These are phyloP conservation scores for Patiria pectinifera DNA, from an alignment of 53 echinoderm and acorn worm genomes.

Conservation along the genomic window DNA sequence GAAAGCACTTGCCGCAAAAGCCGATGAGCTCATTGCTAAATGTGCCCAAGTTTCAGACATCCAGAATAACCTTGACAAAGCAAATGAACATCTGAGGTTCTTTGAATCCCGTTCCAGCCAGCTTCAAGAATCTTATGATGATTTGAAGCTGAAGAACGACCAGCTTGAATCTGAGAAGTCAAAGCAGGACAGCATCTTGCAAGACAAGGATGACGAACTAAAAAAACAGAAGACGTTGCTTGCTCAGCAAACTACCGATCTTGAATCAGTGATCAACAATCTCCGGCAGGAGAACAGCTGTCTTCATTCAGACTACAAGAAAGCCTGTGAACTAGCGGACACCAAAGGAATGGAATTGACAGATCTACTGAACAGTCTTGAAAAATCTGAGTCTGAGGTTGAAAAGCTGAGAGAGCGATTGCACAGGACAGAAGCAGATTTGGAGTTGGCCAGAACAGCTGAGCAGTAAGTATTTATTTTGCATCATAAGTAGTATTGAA, in stretches of 20 bases:
- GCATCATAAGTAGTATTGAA: not conserved
- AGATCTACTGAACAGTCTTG: constrained; percentile 82
- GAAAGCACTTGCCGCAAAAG: constrained; percentile 51
- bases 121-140: constrained; percentile 47
- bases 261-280: constrained; percentile 63
- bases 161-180: constrained; percentile 61
- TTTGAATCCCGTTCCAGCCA: constrained; percentile 41
- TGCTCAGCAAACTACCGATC: constrained; percentile 54
- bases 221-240: constrained; percentile 24
- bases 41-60: constrained; percentile 20
- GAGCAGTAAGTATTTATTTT: constrained; percentile 67
- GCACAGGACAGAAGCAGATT: constrained; percentile 68
- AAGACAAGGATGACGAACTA: constrained; percentile 51
- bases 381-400: constrained; percentile 76
- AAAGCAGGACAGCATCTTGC: constrained; percentile 45
- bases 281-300: constrained; percentile 72
- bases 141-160: constrained; percentile 65
- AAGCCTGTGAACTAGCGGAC: constrained; percentile 87
- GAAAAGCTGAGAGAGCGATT: constrained; percentile 77
- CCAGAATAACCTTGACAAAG: constrained; percentile 51
- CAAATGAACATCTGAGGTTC: constrained; percentile 47
- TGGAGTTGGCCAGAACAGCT: constrained; percentile 65
- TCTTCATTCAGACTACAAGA: constrained; percentile 83
- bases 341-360: constrained; percentile 70
- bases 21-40: constrained; percentile 43